Evolutionary conservation across 1,140 invertebrate genomes (phyloP).

Genomic region (Leptinotarsa lineolata): DNA sequence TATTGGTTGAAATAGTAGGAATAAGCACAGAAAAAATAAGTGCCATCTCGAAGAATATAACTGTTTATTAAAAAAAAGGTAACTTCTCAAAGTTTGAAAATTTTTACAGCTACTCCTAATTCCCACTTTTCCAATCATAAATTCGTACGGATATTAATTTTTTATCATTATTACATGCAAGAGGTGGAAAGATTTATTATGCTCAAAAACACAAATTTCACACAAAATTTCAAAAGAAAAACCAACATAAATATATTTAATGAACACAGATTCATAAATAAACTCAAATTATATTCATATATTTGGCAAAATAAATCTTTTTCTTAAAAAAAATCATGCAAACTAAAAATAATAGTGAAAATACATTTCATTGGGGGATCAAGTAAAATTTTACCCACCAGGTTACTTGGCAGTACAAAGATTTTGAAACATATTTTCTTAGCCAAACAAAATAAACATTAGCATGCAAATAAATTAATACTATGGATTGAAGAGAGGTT

Average conservation of each 20-base stretch:
- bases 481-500: conserved; percentile 7
- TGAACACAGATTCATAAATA: conserved; percentile 8
- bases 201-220: not conserved
- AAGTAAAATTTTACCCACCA: not conserved
- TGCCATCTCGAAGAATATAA: too few species aligned
- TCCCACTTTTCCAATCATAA: too few species aligned
- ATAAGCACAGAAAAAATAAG: too few species aligned
- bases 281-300: conserved; percentile 1
- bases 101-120: too few species aligned
- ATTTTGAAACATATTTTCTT: conserved; percentile 32
- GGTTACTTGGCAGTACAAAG: not conserved
- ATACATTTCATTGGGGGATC: conserved; percentile 22
- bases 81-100: too few species aligned
- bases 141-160: not conserved
- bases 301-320: conserved; percentile 34
- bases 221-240: not conserved
- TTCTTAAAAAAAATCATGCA: conserved; percentile 39
- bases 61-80: too few species aligned
- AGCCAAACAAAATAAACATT: conserved; percentile 33
- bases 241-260: not conserved
- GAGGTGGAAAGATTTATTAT: conserved; percentile 20
- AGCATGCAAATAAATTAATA: conserved; percentile 38
- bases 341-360: conserved; percentile 41
- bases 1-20: too few species aligned
- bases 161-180: conserved; percentile 14